These are phyloP conservation scores for Vanacampus margaritifer DNA, from an alignment of 2,113 vertebrate species.

Conservation along the genomic window DNA sequence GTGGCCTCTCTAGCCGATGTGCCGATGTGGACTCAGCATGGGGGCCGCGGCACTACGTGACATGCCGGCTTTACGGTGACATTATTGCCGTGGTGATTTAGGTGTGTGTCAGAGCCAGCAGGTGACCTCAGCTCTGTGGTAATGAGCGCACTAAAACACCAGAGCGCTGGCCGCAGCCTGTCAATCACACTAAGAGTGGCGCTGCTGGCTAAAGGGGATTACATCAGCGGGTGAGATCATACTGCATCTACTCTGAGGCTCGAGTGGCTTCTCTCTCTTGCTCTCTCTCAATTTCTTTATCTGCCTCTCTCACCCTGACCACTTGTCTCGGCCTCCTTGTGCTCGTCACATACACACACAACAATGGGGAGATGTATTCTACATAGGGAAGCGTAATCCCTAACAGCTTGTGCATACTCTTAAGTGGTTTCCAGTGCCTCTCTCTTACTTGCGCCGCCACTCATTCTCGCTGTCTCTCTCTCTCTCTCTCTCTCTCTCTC, in stretches of 20 bases:
- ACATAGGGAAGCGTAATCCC: conserved; percentile 37
- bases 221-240: conserved; percentile 75
- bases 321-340: conserved; percentile 46
- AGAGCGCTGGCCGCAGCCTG: conserved; percentile 59
- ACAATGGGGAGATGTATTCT: conserved; percentile 25
- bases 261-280: conserved; percentile 44
- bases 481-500: conserved; percentile 14
- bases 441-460: conserved; percentile 9
- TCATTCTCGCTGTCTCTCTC: conserved; percentile 15
- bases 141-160: conserved; percentile 67
- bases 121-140: conserved; percentile 70
- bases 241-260: conserved; percentile 62
- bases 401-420: conserved; percentile 26
- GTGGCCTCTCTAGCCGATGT: conserved; percentile 35
- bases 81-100: conserved; percentile 61
- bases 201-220: conserved; percentile 69
- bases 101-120: conserved; percentile 62
- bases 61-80: conserved; percentile 28
- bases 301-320: conserved; percentile 23
- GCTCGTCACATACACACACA: conserved; percentile 32
- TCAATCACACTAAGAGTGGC: conserved; percentile 69
- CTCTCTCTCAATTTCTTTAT: conserved; percentile 6
- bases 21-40: conserved; percentile 31
- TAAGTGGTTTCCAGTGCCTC: conserved; percentile 46
- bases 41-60: conserved; percentile 24